phyloP scores from a whole-genome alignment of 2,113 vertebrate genomes.

The Theropithecus gelada region DNA sequence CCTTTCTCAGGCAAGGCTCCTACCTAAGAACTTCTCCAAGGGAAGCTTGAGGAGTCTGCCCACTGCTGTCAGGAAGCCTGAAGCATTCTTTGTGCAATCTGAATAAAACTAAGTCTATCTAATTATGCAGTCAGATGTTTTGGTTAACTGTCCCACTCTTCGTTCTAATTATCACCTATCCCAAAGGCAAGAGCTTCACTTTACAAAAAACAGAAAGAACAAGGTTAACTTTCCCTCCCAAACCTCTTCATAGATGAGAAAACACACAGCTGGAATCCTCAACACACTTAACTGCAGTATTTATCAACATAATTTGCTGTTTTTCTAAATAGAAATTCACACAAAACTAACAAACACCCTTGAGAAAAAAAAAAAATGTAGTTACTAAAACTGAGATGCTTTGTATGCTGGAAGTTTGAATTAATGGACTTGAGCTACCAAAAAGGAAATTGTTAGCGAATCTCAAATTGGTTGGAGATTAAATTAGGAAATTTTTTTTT shows the following conservation, averaged over 20 bases:
- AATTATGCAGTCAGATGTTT: constrained; percentile 74
- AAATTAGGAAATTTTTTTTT: background rate
- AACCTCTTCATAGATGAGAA: constrained; percentile 64
- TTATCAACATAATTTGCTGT: constrained; percentile 60
- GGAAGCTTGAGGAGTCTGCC: background rate
- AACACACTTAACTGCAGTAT: constrained; percentile 28
- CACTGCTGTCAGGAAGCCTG: constrained; percentile 19
- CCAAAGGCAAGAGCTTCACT: constrained; percentile 52
- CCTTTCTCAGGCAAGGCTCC: background rate
- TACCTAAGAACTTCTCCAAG: background rate
- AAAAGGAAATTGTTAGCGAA: background rate
- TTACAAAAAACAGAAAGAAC: constrained; percentile 54
- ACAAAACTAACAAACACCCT: constrained; percentile 5
- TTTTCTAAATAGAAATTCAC: constrained; percentile 52
- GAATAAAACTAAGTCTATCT: constrained; percentile 49
- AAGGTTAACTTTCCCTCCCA: constrained; percentile 61
- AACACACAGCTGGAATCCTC: constrained; percentile 69
- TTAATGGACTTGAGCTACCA: background rate
- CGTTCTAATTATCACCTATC: constrained; percentile 74
- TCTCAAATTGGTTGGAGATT: constrained; percentile 6
- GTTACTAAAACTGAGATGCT: background rate
- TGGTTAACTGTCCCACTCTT: constrained; percentile 65
- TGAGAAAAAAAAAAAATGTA: background rate
- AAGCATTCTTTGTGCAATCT: constrained; percentile 23
- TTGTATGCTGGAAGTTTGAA: background rate